These are phyloP conservation scores for Solenopsis fugax DNA, from an alignment of 1,140 invertebrate species.

Conservation along the genomic window DNA sequence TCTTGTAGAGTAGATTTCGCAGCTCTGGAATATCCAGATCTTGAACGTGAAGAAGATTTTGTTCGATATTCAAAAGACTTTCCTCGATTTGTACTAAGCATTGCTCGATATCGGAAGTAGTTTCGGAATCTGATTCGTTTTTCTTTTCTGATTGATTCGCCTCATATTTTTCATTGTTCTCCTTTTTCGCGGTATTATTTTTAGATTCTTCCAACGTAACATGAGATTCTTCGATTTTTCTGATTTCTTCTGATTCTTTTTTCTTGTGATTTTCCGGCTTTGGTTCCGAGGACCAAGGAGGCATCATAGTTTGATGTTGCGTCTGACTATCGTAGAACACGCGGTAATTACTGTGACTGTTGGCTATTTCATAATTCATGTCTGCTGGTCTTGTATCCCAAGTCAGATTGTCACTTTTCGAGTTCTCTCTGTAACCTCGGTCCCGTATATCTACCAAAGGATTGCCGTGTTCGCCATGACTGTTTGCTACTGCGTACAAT, in stretches of 20 bases:
- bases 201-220: background rate
- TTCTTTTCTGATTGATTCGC: background rate
- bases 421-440: constrained; percentile 39
- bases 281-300: constrained; percentile 39
- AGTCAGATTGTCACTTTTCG: constrained; percentile 53
- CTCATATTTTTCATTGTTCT: background rate
- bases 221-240: background rate
- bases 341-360: constrained; percentile 79
- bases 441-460: constrained; percentile 58
- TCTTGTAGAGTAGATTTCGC: constrained; percentile 79
- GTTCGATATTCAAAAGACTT: constrained; percentile 80
- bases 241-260: no score
- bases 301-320: constrained; percentile 53
- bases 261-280: constrained; percentile 36
- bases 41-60: constrained; percentile 80
- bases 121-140: constrained; percentile 23
- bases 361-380: constrained; percentile 77
- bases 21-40: constrained; percentile 80
- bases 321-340: constrained; percentile 77
- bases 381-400: constrained; percentile 47
- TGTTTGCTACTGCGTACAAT: constrained; percentile 74
- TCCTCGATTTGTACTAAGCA: constrained; percentile 82
- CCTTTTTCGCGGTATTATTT: background rate
- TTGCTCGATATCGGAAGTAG: constrained; percentile 80
- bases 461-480: constrained; percentile 74